Evolutionary conservation across 2,888 invertebrate genomes (phyloP).

Genomic region (Dione juno): DNA sequence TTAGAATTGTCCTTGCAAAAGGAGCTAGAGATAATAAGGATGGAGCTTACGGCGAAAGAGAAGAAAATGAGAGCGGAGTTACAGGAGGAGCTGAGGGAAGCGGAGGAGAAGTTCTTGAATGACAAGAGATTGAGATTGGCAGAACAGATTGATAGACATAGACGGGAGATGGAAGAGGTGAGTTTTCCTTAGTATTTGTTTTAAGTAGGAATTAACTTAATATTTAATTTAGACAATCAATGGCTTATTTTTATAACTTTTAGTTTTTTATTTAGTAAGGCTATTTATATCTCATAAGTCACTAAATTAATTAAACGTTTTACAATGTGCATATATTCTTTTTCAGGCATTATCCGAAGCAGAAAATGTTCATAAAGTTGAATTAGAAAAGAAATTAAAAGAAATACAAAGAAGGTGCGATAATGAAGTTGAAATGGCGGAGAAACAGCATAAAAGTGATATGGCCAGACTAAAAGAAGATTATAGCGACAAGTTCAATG

Average conservation of each 20-base stretch:
- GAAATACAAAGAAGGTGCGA: constrained; percentile 61
- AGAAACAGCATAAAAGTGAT: constrained; percentile 68
- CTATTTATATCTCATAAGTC: too few species aligned
- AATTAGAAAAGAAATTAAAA: constrained; percentile 54
- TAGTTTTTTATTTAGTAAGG: too few species aligned
- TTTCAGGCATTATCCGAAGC: constrained; percentile 61
- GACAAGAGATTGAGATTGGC: constrained; percentile 73
- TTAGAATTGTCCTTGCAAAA: constrained; percentile 74
- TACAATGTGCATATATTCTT: background rate
- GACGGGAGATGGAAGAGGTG: constrained; percentile 76
- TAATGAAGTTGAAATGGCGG: constrained; percentile 57
- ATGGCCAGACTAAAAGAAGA: constrained; percentile 73
- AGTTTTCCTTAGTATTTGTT: constrained; percentile 32
- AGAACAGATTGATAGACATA: constrained; percentile 75
- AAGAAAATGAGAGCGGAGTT: constrained; percentile 82
- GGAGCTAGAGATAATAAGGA: constrained; percentile 80
- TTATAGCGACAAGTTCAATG: constrained; percentile 68
- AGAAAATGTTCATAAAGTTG: constrained; percentile 58
- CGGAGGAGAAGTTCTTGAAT: constrained; percentile 72
- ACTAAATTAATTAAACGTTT: too few species aligned
- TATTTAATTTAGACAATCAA: too few species aligned
- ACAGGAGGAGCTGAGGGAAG: constrained; percentile 77
- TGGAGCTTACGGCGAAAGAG: constrained; percentile 83
- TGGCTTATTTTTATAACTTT: too few species aligned
- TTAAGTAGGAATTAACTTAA: too few species aligned